Evolutionary conservation across 2,797 vertebrate genomes (phyloP), one percentile per base, ranked within the genome.

Genomic region (Karalla daura): DNA sequence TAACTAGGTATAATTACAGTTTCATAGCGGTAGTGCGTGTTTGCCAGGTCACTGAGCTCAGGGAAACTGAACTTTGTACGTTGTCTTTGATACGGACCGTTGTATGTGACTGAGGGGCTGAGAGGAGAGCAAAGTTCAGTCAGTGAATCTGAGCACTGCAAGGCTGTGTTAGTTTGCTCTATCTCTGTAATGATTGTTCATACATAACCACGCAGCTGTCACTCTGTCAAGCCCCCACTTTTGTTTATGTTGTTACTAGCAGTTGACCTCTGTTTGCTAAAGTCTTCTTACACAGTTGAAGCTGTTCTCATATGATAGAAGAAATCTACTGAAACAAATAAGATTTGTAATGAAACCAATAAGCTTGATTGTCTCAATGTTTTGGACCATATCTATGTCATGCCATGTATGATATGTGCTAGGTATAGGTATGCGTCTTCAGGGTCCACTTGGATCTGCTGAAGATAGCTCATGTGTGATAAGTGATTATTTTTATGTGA

Each of bases 91-190:
- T 60, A 50, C 35, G 5, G 21, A n/a, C n/a, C n/a, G n/a, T n/a
- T 62, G 44, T 70, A 12, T 50, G 14, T 47, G 13, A 25, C 17
- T 54, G 47, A 56, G 32, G n/a, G 28, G 14, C 14, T 40, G 20
- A 36, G 2, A 51, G 17, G 10, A 35, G 81, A 30, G 2, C 81
- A 89, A 90, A 88, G 90, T 86, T 84, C 89, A 85, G 9, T 4
- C 41, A 30, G 8, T 18, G 5, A 32, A 1, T 1, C 1, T 8
- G 1, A 50, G 14, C 7, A 3, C 4, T 53, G 15, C 32, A 36
- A 5, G 11, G 53, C 27, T 55, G 11, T 2, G 4, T 41, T 21
- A 45, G 1, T 5, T 14, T 11, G 1, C 5, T 40, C 15, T 25
- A 20, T 8, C 3, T 21, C 4, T 21, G 35, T 20, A 11, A 39